Evolutionary conservation across 2,113 vertebrate genomes (phyloP), one percentile per base, ranked within the genome.

Genomic region (Phoenicopterus ruber): DNA sequence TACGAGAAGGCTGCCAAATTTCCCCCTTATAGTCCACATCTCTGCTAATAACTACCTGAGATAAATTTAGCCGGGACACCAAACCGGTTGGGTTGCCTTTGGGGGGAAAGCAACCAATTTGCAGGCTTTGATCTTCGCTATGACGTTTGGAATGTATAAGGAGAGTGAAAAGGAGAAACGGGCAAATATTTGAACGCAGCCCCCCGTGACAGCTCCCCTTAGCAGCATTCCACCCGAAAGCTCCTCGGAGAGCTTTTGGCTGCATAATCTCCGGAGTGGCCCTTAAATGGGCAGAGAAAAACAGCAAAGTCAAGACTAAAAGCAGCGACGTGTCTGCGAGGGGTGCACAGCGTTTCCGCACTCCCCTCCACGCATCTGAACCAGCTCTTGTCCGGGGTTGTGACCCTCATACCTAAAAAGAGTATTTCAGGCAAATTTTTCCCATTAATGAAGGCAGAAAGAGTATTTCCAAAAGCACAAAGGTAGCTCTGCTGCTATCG

Each of bases 281-380:
- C 57, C 63, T 85, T 50, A 21, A 63, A 47, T 13, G 26, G 52
- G 59, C 26, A 86, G 55, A 29, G 8, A 18, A 71, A 62, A 46
- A 13, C 11, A 11, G 69, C 42, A 73, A 52, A 82, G 59, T 57
- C 47, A 19, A 46, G 59, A 15, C 20, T 21, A 32, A 32, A 52
- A 61, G 40, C 7, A 11, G 59, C 14, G 11, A 63, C 2, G 2
- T 7, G 28, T 40, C 36, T 58, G 52, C 18, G n/a, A 7, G 42
- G 69, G 57, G 16, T 25, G 32, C 46, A 18, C 65, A 38, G 44
- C 0, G 0, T 29, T 85, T 50, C 52, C 6, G 7, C 0, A 0
- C 40, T 72, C 34, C 49, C 36, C 28, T 63, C 69, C 50, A 12
- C 8, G 0, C 24, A 38, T 57, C 58, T 38, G 42, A 52, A 34